Base-by-base conservation (phyloP, 2,113 vertebrate genomes). In the Bombycilla garrulus region DNA sequence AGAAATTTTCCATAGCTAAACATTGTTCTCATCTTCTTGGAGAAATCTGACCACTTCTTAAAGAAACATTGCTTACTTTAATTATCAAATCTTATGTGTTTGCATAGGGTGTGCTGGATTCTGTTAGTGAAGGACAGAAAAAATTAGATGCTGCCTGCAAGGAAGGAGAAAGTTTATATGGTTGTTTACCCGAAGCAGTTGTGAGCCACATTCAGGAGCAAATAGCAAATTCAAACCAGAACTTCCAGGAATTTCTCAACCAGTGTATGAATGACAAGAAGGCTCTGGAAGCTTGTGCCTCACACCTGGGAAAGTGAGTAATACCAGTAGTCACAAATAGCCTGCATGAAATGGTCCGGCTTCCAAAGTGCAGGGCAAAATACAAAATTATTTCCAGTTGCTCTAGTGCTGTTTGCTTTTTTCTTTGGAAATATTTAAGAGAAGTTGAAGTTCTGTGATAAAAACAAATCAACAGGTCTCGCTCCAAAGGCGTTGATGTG, bases 151-250 rank as follows among this genome's bases (percentile, higher is more conserved):
- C 84, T 35, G 97, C 99, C 66, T 98, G 97, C 51, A 98, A 98
- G 58, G 98, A 99, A 96, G 99, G 98, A 72, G 98, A 99, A 91
- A 98, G 90, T 80, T 95, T 99, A 25, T 99, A 97, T 47, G 89
- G 97, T 53, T 98, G 99, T 92, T 97, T 99, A 83, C 93, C 99
- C 60, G 98, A 98, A 96, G 93, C 98, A 80, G 96, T 97, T 64
- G 98, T 98, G 42, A 97, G 96, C 45, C 98, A 97, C 73, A 98
- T 99, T 80, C 98, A 99, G 86, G 98, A 99, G 38, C 98, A 98
- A 86, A 96, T 99, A 79, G 97, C 96, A 8, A 98, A 98, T 61
- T 98, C 98, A 66, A 98, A 98, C 40, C 98, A 98, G 93, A 98
- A 98, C 64, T 99, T 99, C 94, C 98, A 98, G 45, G 97, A 91